Conservation (phyloP, 2,888 invertebrate species). For the Thecocarcelia acutangulata region DNA sequence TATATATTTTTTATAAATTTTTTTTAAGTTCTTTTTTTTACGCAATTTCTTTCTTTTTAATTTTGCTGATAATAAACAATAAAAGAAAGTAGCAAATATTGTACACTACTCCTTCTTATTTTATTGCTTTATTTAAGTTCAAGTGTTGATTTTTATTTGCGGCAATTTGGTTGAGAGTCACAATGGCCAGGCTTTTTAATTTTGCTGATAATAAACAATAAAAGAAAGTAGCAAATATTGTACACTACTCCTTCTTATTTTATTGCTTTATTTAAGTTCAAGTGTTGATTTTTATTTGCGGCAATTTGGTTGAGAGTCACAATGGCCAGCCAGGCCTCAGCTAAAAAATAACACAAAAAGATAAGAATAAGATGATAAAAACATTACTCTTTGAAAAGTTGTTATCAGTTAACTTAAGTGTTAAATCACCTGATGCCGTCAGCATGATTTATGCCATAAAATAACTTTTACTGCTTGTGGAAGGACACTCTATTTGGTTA, state of each 20-base stretch:
- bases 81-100: constrained; percentile 38
- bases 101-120: neutral
- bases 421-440: constrained; percentile 81
- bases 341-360: constrained; percentile 55
- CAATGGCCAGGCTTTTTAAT: constrained; percentile 13
- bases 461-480: neutral
- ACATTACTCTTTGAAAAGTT: constrained; percentile 22
- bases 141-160: constrained; percentile 1
- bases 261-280: constrained; percentile 9
- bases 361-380: constrained; percentile 59
- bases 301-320: constrained; percentile 9
- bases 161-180: constrained; percentile 12
- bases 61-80: constrained; percentile 59
- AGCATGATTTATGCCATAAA: constrained; percentile 76
- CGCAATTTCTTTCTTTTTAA: too few relatives aligned
- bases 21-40: too few relatives aligned
- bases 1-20: constrained; percentile 25
- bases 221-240: constrained; percentile 34
- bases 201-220: constrained; percentile 60
- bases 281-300: constrained; percentile 28
- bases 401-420: constrained; percentile 77
- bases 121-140: neutral
- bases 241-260: neutral
- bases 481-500: neutral
- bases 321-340: constrained; percentile 2